A percentile compares a stretch with the other conserved stretches of the same genome.
These are phyloP conservation scores for Hyposoter didymator DNA, from an alignment of 2,888 invertebrate genomes.

Conservation along the genomic window DNA sequence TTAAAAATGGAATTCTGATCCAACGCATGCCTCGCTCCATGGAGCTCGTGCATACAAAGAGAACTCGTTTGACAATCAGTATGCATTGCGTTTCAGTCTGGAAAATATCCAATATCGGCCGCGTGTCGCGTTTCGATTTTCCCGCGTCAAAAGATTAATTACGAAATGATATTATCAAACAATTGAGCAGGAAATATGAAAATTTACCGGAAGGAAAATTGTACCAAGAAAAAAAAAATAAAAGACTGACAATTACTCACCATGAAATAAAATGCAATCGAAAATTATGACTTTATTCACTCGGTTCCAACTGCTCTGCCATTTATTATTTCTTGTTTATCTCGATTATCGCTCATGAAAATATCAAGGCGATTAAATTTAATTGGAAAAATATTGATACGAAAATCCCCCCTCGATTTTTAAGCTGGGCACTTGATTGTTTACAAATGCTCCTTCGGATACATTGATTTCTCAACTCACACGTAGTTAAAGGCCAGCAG, in stretches of 20 bases:
- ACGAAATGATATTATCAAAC: conserved; percentile 52
- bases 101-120: conserved; percentile 27
- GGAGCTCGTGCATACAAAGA: conserved; percentile 3
- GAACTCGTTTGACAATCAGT: conserved; percentile 24
- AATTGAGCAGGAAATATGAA: neutral
- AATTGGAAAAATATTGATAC: conserved; percentile 3
- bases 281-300: neutral
- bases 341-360: neutral
- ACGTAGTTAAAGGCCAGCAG: conserved; percentile 1
- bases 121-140: conserved; percentile 7
- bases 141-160: conserved; percentile 31
- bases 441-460: conserved; percentile 36
- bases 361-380: neutral
- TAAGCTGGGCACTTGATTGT: conserved; percentile 3
- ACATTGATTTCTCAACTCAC: neutral
- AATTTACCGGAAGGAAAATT: neutral
- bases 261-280: neutral
- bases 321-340: neutral
- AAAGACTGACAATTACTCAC: neutral
- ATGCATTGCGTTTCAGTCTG: conserved; percentile 50
- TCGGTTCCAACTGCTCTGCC: neutral
- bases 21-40: conserved; percentile 4
- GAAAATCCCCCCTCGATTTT: conserved; percentile 5
- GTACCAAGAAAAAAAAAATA: neutral
- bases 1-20: conserved; percentile 51